phyloP scores from a whole-genome alignment of 2,113 vertebrate species.

The Anseranas semipalmata region DNA sequence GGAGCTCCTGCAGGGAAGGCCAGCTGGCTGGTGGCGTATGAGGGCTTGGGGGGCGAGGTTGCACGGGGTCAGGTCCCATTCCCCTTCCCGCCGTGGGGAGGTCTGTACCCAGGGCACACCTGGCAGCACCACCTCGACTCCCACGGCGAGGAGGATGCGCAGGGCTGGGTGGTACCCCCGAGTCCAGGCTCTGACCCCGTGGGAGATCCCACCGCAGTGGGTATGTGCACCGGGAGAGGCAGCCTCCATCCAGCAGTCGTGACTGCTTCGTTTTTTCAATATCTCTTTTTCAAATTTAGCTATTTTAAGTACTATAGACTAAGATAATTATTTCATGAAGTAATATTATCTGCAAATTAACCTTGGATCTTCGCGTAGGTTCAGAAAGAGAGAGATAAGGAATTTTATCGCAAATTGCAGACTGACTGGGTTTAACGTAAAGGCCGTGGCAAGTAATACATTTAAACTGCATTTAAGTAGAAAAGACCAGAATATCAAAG shows the following conservation, averaged over 20 bases:
- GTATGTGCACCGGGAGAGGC: background rate
- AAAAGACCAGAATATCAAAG: conserved; percentile 65
- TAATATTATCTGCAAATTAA: conserved; percentile 67
- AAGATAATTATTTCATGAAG: conserved; percentile 70
- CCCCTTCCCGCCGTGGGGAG: rapidly evolving
- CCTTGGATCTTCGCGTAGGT: conserved; percentile 54
- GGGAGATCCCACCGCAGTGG: background rate
- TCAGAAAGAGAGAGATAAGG: conserved; percentile 60
- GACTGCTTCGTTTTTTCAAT: background rate
- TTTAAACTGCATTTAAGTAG: conserved; percentile 79
- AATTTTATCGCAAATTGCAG: conserved; percentile 71
- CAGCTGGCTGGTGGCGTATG: background rate
- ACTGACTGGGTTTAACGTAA: conserved; percentile 62
- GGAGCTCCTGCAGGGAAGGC: background rate
- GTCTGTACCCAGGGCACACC: rapidly evolving
- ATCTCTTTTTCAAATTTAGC: background rate
- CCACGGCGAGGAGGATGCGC: rapidly evolving
- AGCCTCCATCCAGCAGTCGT: background rate
- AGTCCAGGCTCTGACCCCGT: background rate
- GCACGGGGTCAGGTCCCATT: background rate
- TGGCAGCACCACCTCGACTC: rapidly evolving
- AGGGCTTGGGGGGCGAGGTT: background rate
- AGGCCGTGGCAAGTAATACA: conserved; percentile 71
- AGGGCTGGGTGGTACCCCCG: background rate
- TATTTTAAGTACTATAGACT: conserved; percentile 46